Percentiles rank a stretch among this genome's conserved stretches.
These are phyloP conservation scores for Adelges cooleyi DNA, from an alignment of 1,140 invertebrate genomes.

Conservation along the genomic window DNA sequence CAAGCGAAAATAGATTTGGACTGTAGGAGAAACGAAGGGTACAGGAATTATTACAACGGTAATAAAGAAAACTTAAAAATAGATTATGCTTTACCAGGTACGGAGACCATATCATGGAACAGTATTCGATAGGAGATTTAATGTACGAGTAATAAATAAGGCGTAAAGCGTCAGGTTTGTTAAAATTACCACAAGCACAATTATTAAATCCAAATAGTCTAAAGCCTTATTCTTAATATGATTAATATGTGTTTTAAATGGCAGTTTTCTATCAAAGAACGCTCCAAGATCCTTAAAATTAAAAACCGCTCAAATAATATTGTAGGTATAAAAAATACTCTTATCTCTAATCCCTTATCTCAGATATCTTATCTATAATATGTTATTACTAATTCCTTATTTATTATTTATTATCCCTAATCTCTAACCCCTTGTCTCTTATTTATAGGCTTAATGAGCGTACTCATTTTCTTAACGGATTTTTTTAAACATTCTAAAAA, in stretches of 20 bases:
- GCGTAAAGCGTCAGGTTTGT: background rate
- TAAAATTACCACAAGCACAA: background rate
- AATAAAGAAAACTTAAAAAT: background rate
- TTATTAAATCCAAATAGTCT: background rate
- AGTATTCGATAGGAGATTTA: background rate
- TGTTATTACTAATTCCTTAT: too few species aligned
- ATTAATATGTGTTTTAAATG: background rate
- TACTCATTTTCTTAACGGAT: too few species aligned
- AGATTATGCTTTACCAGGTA: background rate
- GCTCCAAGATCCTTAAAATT: background rate
- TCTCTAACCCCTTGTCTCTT: too few species aligned
- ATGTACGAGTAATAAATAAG: background rate
- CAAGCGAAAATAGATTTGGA: background rate
- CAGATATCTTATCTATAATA: too few species aligned
- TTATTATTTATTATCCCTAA: too few species aligned
- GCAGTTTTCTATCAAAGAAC: background rate
- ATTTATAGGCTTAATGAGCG: too few species aligned
- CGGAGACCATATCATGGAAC: background rate
- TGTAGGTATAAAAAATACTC: too few species aligned
- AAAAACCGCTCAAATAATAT: too few species aligned
- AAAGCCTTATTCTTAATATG: background rate
- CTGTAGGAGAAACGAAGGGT: background rate
- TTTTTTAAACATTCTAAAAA: too few species aligned
- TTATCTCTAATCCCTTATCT: too few species aligned
- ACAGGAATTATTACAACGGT: background rate